Evolutionary conservation across 2,888 invertebrate genomes (phyloP).

Genomic region (Cerastis rubricosa): DNA sequence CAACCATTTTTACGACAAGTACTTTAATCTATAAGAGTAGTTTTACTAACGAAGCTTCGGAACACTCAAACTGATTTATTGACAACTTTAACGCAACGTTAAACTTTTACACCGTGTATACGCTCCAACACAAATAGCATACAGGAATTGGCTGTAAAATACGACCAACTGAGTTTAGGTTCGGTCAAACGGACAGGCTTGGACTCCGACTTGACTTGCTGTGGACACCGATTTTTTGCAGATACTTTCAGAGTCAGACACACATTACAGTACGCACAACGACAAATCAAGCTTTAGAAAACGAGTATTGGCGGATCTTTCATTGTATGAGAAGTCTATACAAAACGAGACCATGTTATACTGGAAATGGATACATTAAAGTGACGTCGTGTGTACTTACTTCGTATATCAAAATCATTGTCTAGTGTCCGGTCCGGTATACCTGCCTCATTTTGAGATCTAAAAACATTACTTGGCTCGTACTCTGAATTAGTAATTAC

Average conservation of each 20-base stretch:
- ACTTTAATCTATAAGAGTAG: not conserved
- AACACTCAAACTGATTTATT: slow-evolving; percentile 45
- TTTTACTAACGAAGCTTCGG: slow-evolving; percentile 5
- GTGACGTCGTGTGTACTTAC: not conserved
- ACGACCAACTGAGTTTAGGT: not conserved
- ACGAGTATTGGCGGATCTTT: not conserved
- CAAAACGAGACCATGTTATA: not conserved
- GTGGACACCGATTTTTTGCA: not conserved
- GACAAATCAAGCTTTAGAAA: not conserved
- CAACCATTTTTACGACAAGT: slow-evolving; percentile 8
- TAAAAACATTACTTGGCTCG: not conserved
- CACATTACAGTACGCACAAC: not conserved
- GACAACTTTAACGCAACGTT: slow-evolving; percentile 23
- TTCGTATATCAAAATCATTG: no score
- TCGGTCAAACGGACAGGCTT: not conserved
- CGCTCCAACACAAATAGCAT: slow-evolving; percentile 35
- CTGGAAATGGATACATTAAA: not conserved
- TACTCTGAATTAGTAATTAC: not conserved
- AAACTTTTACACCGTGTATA: slow-evolving; percentile 37
- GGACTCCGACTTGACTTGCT: not conserved
- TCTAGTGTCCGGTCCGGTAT: no score
- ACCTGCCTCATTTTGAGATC: not conserved
- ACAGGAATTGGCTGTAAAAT: not conserved
- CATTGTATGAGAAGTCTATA: not conserved
- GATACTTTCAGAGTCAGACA: not conserved